Conservation (phyloP, 2,113 vertebrate species). For the Cervus canadensis region DNA sequence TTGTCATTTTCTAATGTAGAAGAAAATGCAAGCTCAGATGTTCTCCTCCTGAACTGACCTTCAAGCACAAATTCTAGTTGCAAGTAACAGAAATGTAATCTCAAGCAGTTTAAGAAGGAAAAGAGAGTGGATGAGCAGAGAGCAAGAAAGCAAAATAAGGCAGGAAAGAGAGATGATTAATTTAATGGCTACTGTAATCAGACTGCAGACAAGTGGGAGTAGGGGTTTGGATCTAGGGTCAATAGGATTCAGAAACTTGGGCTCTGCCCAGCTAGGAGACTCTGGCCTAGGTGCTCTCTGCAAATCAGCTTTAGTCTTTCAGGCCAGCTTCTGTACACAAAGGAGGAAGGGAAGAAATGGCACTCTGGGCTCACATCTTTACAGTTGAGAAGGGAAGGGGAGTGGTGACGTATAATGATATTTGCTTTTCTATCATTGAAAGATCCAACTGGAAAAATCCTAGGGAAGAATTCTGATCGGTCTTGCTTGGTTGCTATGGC, state of each 20-base stretch:
- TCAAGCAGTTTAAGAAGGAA: neutral
- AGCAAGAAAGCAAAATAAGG: neutral
- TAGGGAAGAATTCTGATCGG: neutral
- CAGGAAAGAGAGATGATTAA: neutral
- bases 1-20: neutral
- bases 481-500: neutral
- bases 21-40: neutral
- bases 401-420: neutral
- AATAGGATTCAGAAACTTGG: neutral
- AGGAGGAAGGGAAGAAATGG: neutral
- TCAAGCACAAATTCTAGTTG: slow-evolving; percentile 23
- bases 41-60: neutral
- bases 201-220: neutral
- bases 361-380: neutral
- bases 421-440: neutral
- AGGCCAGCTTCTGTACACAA: neutral
- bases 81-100: neutral
- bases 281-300: neutral
- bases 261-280: neutral
- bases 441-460: neutral
- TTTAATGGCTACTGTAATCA: neutral
- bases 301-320: neutral
- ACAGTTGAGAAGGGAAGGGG: neutral
- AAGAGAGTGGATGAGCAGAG: neutral
- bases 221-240: neutral